Base-by-base conservation (phyloP, 2,888 invertebrate species). In the Pachymerium ferrugineum region DNA sequence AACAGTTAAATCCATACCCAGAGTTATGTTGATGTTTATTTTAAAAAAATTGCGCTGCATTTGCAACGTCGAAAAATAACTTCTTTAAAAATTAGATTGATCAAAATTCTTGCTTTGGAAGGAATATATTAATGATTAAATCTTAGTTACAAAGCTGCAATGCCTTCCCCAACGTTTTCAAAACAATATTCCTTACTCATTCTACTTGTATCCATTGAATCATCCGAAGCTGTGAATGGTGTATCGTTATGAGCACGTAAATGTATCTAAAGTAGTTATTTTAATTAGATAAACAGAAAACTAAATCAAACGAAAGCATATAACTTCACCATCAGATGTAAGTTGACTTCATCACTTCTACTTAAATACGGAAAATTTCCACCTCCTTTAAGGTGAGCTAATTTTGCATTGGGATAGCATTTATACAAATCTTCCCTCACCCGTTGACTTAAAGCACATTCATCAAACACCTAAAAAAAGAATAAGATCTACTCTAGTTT, bases 341-440 rank as follows among this genome's bases (percentile, higher is more conserved):
- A 85, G 84, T 94, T 94, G 72, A 94, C 93, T 86, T 95, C 94
- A 79, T 90, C 90, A 81, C 90, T 88, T 79, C 93, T 86, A 81
- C 94, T 93, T 76, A 95, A 85, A 81, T 93, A 94, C 0, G 94
- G 94, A 82, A 94, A 94, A 84, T 94, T 94, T 4, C 94, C 94
- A 0, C 94, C 94, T 77, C 87, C 88, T 81, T 95, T 95, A 70
- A 94, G 83, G 82, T 94, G 93, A 0, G 93, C 94, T 76, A 92
- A 82, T 83, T 91, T 92, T 0, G 93, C 93, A 76, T 89, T 86
- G 0, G 94, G 93, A 82, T 93, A 94, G 78, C 90, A 90, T 81
- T 92, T 92, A 81, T 91, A 91, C 77, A 93, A 84, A 79, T 92
- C 91, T 79, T 93, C 93, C 73, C 90, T 84, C 0, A 93, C 93